These are phyloP conservation scores for Dendronephthya gigantea DNA, from an alignment of 64 coral and sea anemone genomes.

Conservation along the genomic window DNA sequence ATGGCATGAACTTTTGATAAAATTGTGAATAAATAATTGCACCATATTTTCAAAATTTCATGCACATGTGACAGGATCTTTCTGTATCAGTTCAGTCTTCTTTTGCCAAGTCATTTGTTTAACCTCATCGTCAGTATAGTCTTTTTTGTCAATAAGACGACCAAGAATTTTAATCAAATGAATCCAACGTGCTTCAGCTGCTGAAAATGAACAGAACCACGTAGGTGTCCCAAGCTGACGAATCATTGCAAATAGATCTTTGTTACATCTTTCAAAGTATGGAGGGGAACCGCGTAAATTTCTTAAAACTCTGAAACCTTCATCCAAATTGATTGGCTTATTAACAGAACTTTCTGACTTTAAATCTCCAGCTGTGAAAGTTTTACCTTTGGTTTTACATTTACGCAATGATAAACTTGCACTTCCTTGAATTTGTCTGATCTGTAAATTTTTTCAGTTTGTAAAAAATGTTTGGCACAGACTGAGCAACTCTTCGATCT, in stretches of 20 bases:
- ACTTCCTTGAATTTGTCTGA: too few relatives aligned
- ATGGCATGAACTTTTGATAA: background rate
- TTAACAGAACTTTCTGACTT: constrained; percentile 5
- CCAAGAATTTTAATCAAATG: background rate
- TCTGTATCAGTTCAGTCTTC: too few relatives aligned
- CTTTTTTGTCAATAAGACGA: background rate
- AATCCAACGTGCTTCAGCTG: background rate
- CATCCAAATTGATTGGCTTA: too few relatives aligned
- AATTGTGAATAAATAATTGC: background rate
- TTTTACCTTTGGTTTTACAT: too few relatives aligned
- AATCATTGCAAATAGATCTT: constrained; percentile 4
- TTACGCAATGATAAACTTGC: too few relatives aligned
- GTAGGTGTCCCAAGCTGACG: background rate
- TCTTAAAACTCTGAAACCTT: too few relatives aligned
- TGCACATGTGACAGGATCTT: background rate
- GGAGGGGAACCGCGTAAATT: too few relatives aligned
- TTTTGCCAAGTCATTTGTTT: background rate
- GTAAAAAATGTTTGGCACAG: too few relatives aligned
- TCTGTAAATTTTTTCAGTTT: too few relatives aligned
- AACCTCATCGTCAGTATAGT: background rate
- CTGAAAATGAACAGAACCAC: background rate
- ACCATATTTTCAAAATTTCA: background rate
- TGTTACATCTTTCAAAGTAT: too few relatives aligned
- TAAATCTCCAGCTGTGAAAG: background rate
- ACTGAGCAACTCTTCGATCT: too few relatives aligned